phyloP scores from a whole-genome alignment of 2,888 invertebrate genomes.

The Euclidia mi region DNA sequence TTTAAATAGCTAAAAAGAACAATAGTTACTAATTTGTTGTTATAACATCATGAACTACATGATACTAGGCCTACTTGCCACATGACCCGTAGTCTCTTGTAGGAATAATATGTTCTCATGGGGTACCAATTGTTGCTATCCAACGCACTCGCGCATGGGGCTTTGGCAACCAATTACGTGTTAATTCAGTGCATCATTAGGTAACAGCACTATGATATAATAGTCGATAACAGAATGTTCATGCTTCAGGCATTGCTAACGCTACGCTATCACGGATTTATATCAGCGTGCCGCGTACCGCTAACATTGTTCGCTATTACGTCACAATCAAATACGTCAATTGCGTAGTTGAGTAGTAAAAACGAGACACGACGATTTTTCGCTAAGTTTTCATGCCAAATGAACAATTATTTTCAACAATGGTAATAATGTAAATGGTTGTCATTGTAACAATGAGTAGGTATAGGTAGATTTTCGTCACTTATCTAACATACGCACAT shows the following conservation, averaged over 20 bases:
- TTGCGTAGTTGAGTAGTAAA: slow-evolving; percentile 34
- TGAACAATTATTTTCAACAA: neutral
- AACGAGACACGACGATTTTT: slow-evolving; percentile 13
- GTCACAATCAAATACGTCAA: slow-evolving; percentile 52
- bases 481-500: slow-evolving; percentile 33
- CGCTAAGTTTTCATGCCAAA: neutral
- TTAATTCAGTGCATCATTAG: slow-evolving; percentile 71
- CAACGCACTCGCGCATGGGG: slow-evolving; percentile 35
- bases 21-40: neutral
- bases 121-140: slow-evolving; percentile 18
- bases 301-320: slow-evolving; percentile 44
- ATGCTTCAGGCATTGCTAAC: slow-evolving; percentile 53
- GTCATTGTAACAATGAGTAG: neutral
- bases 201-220: slow-evolving; percentile 67
- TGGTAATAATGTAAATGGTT: neutral
- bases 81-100: neutral
- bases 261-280: slow-evolving; percentile 55
- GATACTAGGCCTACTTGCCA: too few species aligned
- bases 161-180: slow-evolving; percentile 78
- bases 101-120: neutral
- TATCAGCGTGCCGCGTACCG: slow-evolving; percentile 38
- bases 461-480: neutral
- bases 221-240: slow-evolving; percentile 55
- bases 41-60: too few species aligned
- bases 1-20: neutral